These are phyloP conservation scores for Falco naumanni DNA, from an alignment of 2,797 vertebrate genomes.

Conservation along the genomic window DNA sequence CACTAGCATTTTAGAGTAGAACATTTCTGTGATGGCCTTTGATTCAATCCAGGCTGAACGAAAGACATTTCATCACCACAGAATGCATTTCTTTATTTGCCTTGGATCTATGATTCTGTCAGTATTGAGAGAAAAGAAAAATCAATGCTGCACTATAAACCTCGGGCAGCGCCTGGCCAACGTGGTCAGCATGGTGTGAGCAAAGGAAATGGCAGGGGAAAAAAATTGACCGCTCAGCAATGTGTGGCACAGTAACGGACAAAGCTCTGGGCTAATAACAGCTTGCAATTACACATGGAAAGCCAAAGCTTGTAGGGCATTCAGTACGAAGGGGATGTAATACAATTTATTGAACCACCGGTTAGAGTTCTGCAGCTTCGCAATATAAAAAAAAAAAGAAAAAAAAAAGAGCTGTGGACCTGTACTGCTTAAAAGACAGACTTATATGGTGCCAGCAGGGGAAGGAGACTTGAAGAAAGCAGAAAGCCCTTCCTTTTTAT, in stretches of 20 bases:
- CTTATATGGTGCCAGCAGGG: constrained; percentile 59
- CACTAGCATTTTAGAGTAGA: constrained; percentile 76
- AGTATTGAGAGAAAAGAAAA: constrained; percentile 95
- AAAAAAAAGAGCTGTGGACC: constrained; percentile 54
- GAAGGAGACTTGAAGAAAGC: constrained; percentile 63
- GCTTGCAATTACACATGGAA: constrained; percentile 85
- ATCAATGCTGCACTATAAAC: constrained; percentile 92
- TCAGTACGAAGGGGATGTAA: constrained; percentile 77
- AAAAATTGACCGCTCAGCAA: constrained; percentile 85
- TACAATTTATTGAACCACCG: constrained; percentile 80
- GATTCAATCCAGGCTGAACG: constrained; percentile 83
- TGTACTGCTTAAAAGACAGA: constrained; percentile 71
- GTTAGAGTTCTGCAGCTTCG: constrained; percentile 81
- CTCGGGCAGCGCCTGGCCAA: constrained; percentile 84
- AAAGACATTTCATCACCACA: constrained; percentile 86
- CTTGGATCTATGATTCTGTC: constrained; percentile 98
- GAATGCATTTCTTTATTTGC: constrained; percentile 90
- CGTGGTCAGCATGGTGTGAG: constrained; percentile 84
- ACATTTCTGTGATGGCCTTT: constrained; percentile 82
- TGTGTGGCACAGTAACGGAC: constrained; percentile 81
- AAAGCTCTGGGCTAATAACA: constrained; percentile 85
- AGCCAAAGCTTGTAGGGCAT: constrained; percentile 80
- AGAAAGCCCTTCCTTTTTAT: constrained; percentile 62
- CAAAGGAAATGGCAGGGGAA: constrained; percentile 85
- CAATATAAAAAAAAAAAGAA: constrained; percentile 59